Conservation (phyloP, 2,888 invertebrate species). For the Andrena bucephala region DNA sequence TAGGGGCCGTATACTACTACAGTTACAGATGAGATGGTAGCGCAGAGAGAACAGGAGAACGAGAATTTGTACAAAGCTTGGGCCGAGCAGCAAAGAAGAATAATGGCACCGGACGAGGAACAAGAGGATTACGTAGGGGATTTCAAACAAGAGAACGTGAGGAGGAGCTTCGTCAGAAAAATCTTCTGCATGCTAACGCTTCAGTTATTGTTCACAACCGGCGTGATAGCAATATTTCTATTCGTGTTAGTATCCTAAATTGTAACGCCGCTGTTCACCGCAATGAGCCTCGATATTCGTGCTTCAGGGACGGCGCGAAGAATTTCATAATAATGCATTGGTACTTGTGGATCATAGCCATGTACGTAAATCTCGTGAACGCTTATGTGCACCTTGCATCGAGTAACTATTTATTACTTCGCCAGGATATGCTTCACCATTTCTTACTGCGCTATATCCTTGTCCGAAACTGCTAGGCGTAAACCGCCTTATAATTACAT, state of each 20-base stretch:
- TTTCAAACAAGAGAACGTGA: slow-evolving; percentile 75
- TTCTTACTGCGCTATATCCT: slow-evolving; percentile 85
- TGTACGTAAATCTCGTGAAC: slow-evolving; percentile 68
- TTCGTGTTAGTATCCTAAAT: slow-evolving; percentile 75
- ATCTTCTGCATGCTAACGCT: slow-evolving; percentile 87
- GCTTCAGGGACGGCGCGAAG: slow-evolving; percentile 67
- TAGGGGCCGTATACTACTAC: slow-evolving; percentile 79
- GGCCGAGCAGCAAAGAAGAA: slow-evolving; percentile 72
- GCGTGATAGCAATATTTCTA: slow-evolving; percentile 85
- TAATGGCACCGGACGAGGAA: slow-evolving; percentile 45
- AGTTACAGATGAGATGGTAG: slow-evolving; percentile 80
- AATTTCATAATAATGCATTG: slow-evolving; percentile 75
- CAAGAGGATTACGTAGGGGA: slow-evolving; percentile 73
- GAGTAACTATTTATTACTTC: slow-evolving; percentile 29
- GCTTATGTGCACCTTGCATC: background rate
- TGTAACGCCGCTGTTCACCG: background rate
- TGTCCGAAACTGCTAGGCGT: slow-evolving; percentile 85
- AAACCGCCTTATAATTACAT: slow-evolving; percentile 85
- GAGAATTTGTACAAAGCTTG: slow-evolving; percentile 76
- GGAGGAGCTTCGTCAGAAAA: slow-evolving; percentile 85
- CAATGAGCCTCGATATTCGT: slow-evolving; percentile 1
- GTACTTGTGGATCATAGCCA: slow-evolving; percentile 77
- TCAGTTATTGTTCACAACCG: slow-evolving; percentile 86
- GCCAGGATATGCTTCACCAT: slow-evolving; percentile 71
- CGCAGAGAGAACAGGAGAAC: slow-evolving; percentile 77